Percentiles rank a stretch among this genome's conserved stretches.
These are phyloP conservation scores for Eutrigla gurnardus DNA, from an alignment of 2,797 vertebrate genomes.

Conservation along the genomic window DNA sequence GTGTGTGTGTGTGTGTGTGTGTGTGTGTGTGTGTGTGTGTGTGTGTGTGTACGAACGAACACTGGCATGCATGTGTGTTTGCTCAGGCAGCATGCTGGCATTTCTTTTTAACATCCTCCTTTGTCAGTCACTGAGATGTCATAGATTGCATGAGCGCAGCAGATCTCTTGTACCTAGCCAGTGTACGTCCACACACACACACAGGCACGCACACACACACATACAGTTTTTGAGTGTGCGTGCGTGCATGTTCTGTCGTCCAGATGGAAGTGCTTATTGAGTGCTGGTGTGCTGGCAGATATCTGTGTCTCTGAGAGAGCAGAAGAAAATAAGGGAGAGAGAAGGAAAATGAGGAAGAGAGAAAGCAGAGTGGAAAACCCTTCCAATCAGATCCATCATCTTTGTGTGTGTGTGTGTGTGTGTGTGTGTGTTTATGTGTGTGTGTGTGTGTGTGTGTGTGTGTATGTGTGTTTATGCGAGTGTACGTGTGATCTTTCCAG, in stretches of 20 bases:
- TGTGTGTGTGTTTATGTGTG: slow-evolving; percentile 58
- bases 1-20: slow-evolving; percentile 52
- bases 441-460: slow-evolving; percentile 65
- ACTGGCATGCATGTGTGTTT: slow-evolving; percentile 59
- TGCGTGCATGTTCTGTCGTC: slow-evolving; percentile 63
- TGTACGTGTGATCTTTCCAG: slow-evolving; percentile 71
- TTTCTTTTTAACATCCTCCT: slow-evolving; percentile 76
- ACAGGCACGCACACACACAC: slow-evolving; percentile 21
- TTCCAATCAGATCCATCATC: slow-evolving; percentile 81
- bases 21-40: slow-evolving; percentile 30
- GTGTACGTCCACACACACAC: slow-evolving; percentile 48
- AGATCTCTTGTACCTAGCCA: slow-evolving; percentile 70
- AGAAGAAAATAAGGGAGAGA: slow-evolving; percentile 59
- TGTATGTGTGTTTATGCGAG: not conserved
- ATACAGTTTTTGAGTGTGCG: slow-evolving; percentile 28
- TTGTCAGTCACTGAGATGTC: slow-evolving; percentile 77
- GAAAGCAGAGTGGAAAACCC: slow-evolving; percentile 78
- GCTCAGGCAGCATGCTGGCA: slow-evolving; percentile 68
- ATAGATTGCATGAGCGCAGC: slow-evolving; percentile 74
- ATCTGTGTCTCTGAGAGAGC: slow-evolving; percentile 69
- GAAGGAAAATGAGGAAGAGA: slow-evolving; percentile 54
- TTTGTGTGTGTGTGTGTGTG: slow-evolving; percentile 48
- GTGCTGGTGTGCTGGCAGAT: slow-evolving; percentile 77
- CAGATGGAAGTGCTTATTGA: slow-evolving; percentile 85
- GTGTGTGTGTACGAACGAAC: slow-evolving; percentile 12